Conservation (phyloP, 2,888 invertebrate species). For the Hyposoter dolosus region DNA sequence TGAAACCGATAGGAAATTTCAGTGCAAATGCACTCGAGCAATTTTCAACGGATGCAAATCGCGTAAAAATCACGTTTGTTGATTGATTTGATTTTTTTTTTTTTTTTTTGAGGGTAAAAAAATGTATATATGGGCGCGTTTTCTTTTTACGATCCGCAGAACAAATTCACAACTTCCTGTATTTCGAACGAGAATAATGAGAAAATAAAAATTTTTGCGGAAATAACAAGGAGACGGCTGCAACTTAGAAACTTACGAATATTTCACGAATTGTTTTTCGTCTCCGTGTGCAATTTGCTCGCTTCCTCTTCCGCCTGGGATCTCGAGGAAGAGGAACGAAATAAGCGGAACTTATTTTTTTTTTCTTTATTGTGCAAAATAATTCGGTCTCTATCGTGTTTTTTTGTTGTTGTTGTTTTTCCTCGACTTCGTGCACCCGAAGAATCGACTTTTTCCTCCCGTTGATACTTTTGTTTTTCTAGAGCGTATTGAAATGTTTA, state of each 20-base stretch:
- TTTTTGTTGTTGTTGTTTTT: background rate
- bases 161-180: background rate
- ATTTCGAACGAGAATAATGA: background rate
- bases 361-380: constrained; percentile 3
- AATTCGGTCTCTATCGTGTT: background rate
- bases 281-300: background rate
- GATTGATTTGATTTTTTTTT: background rate
- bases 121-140: background rate
- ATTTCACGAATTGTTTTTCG: background rate
- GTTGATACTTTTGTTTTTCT: background rate
- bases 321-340: background rate
- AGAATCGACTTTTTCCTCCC: background rate
- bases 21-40: background rate
- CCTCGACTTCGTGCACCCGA: background rate
- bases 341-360: background rate
- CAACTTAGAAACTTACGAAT: background rate
- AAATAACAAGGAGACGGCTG: constrained; percentile 6
- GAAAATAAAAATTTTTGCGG: background rate
- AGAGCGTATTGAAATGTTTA: background rate
- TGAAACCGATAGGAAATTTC: background rate
- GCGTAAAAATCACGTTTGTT: background rate
- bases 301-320: constrained; percentile 27
- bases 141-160: background rate
- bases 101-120: background rate
- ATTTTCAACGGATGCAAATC: background rate